A percentile compares a stretch with the other conserved stretches of the same genome.
These are phyloP conservation scores for Tetrax tetrax DNA, from an alignment of 2,113 vertebrate species.

Conservation along the genomic window DNA sequence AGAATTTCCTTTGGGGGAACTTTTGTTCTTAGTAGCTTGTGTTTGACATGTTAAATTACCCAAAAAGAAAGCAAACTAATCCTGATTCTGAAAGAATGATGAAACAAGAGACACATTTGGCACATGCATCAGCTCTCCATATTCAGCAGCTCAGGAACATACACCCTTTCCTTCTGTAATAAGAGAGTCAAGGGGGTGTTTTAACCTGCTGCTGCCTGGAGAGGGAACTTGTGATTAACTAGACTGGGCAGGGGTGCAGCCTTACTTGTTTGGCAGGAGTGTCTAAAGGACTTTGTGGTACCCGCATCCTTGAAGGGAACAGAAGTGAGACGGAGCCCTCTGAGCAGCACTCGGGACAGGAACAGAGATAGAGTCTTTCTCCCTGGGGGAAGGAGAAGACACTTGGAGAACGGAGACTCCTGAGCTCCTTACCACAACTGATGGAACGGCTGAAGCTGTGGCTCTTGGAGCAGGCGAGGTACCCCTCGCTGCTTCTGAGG, in stretches of 20 bases:
- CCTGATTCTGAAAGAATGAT: not conserved
- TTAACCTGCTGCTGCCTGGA: constrained; percentile 62
- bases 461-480: not conserved
- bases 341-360: not conserved
- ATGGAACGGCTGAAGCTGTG: not conserved
- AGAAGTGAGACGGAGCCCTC: not conserved
- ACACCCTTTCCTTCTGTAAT: not conserved
- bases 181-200: constrained; percentile 43
- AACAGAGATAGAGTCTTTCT: not conserved
- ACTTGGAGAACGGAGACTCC: not conserved
- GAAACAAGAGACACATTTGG: not conserved
- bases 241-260: not conserved
- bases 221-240: constrained; percentile 57
- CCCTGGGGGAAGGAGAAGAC: not conserved
- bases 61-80: constrained; percentile 25
- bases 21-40: not conserved
- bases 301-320: not conserved
- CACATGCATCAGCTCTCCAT: not conserved
- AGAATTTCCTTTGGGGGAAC: constrained; percentile 12
- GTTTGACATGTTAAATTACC: constrained; percentile 17
- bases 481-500: not conserved
- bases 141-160: not conserved
- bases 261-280: fast-evolving
- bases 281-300: not conserved
- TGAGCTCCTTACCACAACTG: not conserved